Evolutionary conservation across 2,888 invertebrate species (phyloP), one percentile per base, ranked within the genome.

Genomic region (Ecliptopera silaceata): DNA sequence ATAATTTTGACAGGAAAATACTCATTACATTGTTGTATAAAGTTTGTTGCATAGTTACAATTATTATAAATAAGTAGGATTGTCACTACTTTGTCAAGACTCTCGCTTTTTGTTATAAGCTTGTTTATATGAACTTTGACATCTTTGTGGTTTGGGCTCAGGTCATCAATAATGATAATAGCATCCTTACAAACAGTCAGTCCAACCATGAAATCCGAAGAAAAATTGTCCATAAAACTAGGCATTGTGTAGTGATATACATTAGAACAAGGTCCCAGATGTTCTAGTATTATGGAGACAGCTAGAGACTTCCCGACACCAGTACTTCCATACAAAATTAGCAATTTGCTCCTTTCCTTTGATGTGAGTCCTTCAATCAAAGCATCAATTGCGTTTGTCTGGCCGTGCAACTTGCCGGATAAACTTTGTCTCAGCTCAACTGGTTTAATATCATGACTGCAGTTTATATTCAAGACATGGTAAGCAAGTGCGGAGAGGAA

Each of bases 261-360:
- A 77, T 91, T 91, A 15, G 84, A 78, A 54, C 71, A 75, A 17
- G 72, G 64, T 64, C 80, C 77, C 17, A 79, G 36, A 45, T 74
- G 70, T 31, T 84, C 74, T 55, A 89, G 63, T 53, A 89, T 68
- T 29, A 86, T 49, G 38, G 86, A 84, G n/a, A 79, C 69, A 17
- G 82, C 71, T 56, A 75, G 84, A 36, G 91, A 87, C 64, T 91
- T 91, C 0, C 91, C 91, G 3, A 89, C 89, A 47, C 91, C 91
- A 32, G 90, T 91, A 1, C 89, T 82, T 49, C 91, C 91, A 75
- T 82, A 85, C 10, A 91, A 69, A 59, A 87, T 71, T 44, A 91
- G 51, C 12, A 91, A 70, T 74, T 86, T 89, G 54, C 69, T 69
- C 13, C 10, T 22, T 8, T 65, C 71, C 57, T 78, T 61, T 26